Conservation (phyloP, 2,797 vertebrate genomes). For the Synanceia verrucosa region DNA sequence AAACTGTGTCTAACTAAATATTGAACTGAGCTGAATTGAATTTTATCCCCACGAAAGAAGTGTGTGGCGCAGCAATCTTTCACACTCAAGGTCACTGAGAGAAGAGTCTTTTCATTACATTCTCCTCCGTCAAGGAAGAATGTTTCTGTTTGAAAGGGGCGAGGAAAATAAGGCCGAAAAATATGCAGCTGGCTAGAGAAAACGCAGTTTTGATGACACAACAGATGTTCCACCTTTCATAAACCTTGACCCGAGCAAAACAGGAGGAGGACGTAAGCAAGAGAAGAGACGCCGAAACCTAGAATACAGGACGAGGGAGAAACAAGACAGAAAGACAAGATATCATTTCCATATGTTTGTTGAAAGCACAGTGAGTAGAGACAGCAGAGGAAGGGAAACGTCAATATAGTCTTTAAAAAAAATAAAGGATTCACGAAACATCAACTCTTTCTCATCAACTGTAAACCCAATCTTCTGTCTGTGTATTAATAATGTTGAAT, state of each 20-base stretch:
- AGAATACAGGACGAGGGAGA: neutral
- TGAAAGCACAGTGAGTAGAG: neutral
- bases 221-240: slow-evolving; percentile 53
- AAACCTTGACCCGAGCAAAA: slow-evolving; percentile 57
- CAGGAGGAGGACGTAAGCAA: slow-evolving; percentile 16
- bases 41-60: slow-evolving; percentile 35
- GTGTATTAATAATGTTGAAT: too few species aligned
- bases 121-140: slow-evolving; percentile 25
- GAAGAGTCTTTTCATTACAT: slow-evolving; percentile 43
- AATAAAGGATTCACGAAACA: neutral
- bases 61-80: slow-evolving; percentile 48
- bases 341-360: slow-evolving; percentile 14
- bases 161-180: slow-evolving; percentile 50
- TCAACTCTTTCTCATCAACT: neutral
- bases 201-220: slow-evolving; percentile 43
- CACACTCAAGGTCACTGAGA: slow-evolving; percentile 57
- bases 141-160: slow-evolving; percentile 46
- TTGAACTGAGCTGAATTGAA: slow-evolving; percentile 38
- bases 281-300: slow-evolving; percentile 3
- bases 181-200: slow-evolving; percentile 19
- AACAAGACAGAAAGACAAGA: slow-evolving; percentile 17
- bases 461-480: neutral
- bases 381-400: neutral
- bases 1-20: slow-evolving; percentile 24
- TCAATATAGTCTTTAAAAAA: neutral